These are phyloP conservation scores for Charina bottae DNA, from an alignment of 2,113 vertebrate genomes.

Conservation along the genomic window DNA sequence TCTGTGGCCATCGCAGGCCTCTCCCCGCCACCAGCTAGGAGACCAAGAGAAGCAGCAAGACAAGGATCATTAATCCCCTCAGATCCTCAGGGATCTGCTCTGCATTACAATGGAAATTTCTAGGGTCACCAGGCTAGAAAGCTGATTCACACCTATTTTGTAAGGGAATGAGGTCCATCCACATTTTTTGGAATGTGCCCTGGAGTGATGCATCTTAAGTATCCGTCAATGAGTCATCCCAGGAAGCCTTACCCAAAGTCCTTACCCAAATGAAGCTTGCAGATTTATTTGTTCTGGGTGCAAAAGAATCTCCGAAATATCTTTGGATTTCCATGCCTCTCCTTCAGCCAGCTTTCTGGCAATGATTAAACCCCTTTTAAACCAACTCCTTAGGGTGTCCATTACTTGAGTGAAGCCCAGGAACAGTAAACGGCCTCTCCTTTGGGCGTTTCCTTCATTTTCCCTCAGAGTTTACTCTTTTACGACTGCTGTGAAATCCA, in stretches of 20 bases:
- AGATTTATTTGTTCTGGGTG: background rate
- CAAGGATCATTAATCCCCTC: background rate
- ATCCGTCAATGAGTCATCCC: background rate
- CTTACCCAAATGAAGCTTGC: background rate
- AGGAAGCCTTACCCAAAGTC: background rate
- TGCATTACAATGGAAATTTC: background rate
- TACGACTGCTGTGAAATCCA: background rate
- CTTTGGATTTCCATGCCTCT: background rate
- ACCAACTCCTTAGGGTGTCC: background rate
- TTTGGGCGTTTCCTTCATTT: background rate
- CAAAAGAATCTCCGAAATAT: background rate
- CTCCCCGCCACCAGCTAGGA: too few relatives aligned
- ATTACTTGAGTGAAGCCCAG: background rate
- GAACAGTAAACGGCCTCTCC: background rate
- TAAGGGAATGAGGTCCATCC: background rate
- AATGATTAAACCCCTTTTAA: background rate
- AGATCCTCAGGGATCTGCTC: background rate
- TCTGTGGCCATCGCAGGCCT: background rate
- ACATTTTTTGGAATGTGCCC: background rate
- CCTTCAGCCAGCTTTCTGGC: background rate
- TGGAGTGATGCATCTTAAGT: background rate
- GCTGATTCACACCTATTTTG: background rate
- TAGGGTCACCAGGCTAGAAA: background rate
- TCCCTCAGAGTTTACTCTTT: background rate
- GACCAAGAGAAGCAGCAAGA: background rate